Evolutionary conservation across 2,888 invertebrate genomes (phyloP), one percentile per base, ranked within the genome.

Genomic region (Villa cingulata): DNA sequence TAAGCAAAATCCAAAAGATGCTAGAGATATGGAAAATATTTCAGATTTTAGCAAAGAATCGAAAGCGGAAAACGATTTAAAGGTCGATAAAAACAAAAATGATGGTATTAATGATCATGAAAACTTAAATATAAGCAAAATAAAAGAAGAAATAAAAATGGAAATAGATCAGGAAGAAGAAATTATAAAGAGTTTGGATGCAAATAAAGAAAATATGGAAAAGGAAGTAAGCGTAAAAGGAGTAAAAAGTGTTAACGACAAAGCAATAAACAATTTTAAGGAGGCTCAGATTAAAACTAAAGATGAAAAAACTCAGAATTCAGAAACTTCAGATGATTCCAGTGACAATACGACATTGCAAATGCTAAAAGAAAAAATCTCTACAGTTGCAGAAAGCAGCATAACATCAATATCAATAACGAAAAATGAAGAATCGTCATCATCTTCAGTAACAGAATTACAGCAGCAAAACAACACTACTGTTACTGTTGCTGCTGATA

Each of bases 91-190:
- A 12, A 27, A 9, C 10, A 32, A 32, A 32, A 5, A 10, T 42
- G 51, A 51, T 39, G 52, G 52, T 43, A 43, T 44, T 10, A 48
- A 50, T 43, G 49, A 52, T 42, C 40, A 43, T 39, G 39, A 53
- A 48, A 9, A 27, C 9, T 9, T 9, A 9, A 27, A 27, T 9
- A 27, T 27, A 27, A 9, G 7, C 3, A 38, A 38, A 16, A 16
- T 6, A 9, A 6, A 38, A 18, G 36, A 36, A 16, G 4, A n/a
- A 16, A 16, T 16, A n/a, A 7, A 7, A 15, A 16, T 36, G 1
- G 29, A 32, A 32, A 1, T 12, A 12, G 20, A 23, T 14, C 20
- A 14, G 10, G 34, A 39, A 45, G 39, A 12, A 2, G 20, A 29
- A 15, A 18, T 2, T 36, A 29, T 27, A 15, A 41, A 37, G 6